Percentiles rank a stretch among this genome's conserved stretches.
phyloP scores from a whole-genome alignment of 2,888 invertebrate species.

The Mythimna lalbum region DNA sequence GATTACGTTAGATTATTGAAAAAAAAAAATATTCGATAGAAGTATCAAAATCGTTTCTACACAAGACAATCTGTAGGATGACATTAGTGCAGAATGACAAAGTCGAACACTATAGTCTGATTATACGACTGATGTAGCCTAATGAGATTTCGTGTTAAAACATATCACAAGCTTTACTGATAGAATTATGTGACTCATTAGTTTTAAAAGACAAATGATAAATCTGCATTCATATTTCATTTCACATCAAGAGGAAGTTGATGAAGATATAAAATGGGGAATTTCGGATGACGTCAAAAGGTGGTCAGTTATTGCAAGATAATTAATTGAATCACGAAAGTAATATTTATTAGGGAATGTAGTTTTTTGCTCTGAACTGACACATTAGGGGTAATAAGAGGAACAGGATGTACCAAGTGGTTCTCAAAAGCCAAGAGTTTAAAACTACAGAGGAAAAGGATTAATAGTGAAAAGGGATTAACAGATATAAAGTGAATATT shows the following conservation, averaged over 20 bases:
- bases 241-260: slow-evolving; percentile 53
- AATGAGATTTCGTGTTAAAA: slow-evolving; percentile 63
- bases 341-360: slow-evolving; percentile 6
- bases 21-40: slow-evolving; percentile 1
- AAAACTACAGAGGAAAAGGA: not conserved
- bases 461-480: not conserved
- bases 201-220: slow-evolving; percentile 65
- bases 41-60: not conserved
- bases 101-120: slow-evolving; percentile 54
- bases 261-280: slow-evolving; percentile 55
- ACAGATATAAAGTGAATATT: not conserved
- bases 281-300: slow-evolving; percentile 49
- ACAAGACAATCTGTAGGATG: slow-evolving; percentile 20
- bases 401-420: slow-evolving; percentile 21
- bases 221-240: slow-evolving; percentile 62
- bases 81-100: slow-evolving; percentile 43
- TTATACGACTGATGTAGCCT: slow-evolving; percentile 57
- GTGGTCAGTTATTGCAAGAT: slow-evolving; percentile 40
- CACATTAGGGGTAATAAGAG: slow-evolving; percentile 18
- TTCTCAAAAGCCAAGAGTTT: not conserved
- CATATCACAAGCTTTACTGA: slow-evolving; percentile 62
- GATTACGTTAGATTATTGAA: slow-evolving; percentile 5
- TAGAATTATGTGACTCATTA: slow-evolving; percentile 67
- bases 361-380: slow-evolving; percentile 26
- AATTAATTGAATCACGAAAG: slow-evolving; percentile 29